These are phyloP conservation scores for Champsocephalus esox DNA, from an alignment of 2,797 vertebrate genomes.

Conservation along the genomic window DNA sequence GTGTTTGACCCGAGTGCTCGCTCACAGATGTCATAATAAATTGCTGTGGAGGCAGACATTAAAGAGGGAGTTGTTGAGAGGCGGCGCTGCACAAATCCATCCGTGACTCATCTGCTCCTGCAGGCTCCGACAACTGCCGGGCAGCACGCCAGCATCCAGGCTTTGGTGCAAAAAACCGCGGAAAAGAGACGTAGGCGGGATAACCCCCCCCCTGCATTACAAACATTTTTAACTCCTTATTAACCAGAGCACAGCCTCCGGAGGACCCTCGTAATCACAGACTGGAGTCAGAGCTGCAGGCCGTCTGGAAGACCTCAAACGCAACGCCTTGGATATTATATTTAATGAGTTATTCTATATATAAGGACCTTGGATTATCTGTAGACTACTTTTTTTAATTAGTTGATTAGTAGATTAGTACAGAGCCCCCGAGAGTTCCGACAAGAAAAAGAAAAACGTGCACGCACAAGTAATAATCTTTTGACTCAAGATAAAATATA, in stretches of 20 bases:
- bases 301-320: constrained; percentile 3
- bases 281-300: not conserved
- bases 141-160: constrained; percentile 59
- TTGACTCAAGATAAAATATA: too few relatives aligned
- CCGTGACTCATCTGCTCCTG: constrained; percentile 63
- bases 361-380: not conserved
- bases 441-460: too few relatives aligned
- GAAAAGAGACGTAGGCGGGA: constrained; percentile 47
- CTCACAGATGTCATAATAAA: constrained; percentile 40
- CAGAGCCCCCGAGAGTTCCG: too few relatives aligned
- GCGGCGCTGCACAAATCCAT: constrained; percentile 58
- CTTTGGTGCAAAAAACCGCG: constrained; percentile 41
- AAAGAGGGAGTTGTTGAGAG: constrained; percentile 29
- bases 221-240: constrained; percentile 52
- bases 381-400: not conserved
- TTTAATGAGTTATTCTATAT: not conserved
- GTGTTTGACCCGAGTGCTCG: not conserved
- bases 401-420: not conserved
- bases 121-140: constrained; percentile 55
- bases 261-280: constrained; percentile 17
- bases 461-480: too few relatives aligned
- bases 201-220: constrained; percentile 36
- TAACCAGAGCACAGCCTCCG: constrained; percentile 34
- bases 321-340: not conserved
- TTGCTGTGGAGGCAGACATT: constrained; percentile 6